A percentile compares a stretch with the other conserved stretches of the same genome.
phyloP scores from a whole-genome alignment of 1,140 invertebrate genomes.

The Caenorhabditis remanei region DNA sequence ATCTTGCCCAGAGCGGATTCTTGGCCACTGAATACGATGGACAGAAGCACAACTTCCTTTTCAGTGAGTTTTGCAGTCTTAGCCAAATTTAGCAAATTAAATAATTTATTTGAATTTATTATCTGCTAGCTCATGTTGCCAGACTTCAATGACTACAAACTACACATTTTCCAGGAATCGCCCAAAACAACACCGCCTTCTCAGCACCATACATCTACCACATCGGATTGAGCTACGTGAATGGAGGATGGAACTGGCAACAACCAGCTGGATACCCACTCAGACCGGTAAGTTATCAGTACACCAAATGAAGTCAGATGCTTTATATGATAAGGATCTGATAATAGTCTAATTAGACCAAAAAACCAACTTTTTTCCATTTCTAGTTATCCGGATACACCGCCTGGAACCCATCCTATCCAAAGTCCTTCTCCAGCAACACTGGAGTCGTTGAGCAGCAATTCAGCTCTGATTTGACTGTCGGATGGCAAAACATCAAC shows the following conservation, averaged over 20 bases:
- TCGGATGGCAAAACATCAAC: slow-evolving; percentile 46
- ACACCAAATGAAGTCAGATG: no score
- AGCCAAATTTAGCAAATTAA: no score
- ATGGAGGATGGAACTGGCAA: slow-evolving; percentile 49
- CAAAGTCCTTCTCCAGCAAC: slow-evolving; percentile 15
- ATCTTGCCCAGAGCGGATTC: slow-evolving; percentile 46
- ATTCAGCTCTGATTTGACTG: slow-evolving; percentile 23
- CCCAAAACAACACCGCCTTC: slow-evolving; percentile 53
- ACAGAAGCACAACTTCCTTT: slow-evolving; percentile 41
- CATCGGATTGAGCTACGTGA: slow-evolving; percentile 41
- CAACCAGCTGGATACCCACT: slow-evolving; percentile 38
- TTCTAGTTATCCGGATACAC: neutral
- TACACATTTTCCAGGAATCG: slow-evolving; percentile 3
- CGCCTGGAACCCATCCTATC: slow-evolving; percentile 20
- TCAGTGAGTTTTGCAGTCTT: neutral
- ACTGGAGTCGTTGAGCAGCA: slow-evolving; percentile 12
- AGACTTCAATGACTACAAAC: no score
- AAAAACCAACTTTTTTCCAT: neutral
- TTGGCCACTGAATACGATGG: slow-evolving; percentile 8
- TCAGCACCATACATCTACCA: slow-evolving; percentile 56
- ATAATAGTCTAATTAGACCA: neutral
- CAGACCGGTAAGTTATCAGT: neutral
- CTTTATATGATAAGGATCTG: neutral
- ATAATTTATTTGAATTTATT: no score
- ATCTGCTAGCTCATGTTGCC: neutral